Percentiles rank a stretch among this genome's conserved stretches.
phyloP scores from a whole-genome alignment of 2,113 vertebrate species.

The Clarias macrocephalus region DNA sequence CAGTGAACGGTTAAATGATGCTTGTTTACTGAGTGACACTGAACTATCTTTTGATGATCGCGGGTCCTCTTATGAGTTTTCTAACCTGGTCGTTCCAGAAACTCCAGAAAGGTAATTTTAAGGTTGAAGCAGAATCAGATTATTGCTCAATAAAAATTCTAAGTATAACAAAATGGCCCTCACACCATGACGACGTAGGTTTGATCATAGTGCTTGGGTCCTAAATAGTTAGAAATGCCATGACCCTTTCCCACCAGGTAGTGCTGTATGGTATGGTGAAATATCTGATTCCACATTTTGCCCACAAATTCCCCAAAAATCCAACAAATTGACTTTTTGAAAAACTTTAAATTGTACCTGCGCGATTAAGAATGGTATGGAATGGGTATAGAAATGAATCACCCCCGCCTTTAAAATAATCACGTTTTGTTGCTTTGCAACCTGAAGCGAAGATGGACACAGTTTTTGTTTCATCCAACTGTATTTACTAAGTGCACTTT shows the following conservation, averaged over 20 bases:
- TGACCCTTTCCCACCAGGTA: neutral
- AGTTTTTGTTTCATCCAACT: too few species aligned
- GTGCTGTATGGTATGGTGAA: neutral
- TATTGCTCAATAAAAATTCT: neutral
- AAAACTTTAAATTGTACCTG: neutral
- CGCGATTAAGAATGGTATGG: neutral
- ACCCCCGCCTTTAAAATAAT: too few species aligned
- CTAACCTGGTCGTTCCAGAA: slow-evolving; percentile 61
- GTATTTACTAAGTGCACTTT: too few species aligned
- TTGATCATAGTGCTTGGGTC: too few species aligned
- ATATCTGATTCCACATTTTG: neutral
- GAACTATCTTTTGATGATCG: slow-evolving; percentile 51
- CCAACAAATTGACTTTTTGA: too few species aligned
- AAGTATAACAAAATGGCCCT: too few species aligned
- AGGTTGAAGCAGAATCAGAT: neutral
- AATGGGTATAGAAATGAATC: too few species aligned
- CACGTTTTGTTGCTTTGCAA: too few species aligned
- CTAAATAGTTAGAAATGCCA: neutral
- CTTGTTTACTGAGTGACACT: slow-evolving; percentile 56
- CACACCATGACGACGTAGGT: too few species aligned
- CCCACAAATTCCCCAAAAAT: too few species aligned
- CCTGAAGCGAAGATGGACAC: too few species aligned
- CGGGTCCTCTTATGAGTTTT: slow-evolving; percentile 11
- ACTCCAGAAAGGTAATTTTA: slow-evolving; percentile 69
- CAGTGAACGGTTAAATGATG: slow-evolving; percentile 59